Base-by-base conservation (phyloP, 2,888 invertebrate species). In the Cantharis nigra region DNA sequence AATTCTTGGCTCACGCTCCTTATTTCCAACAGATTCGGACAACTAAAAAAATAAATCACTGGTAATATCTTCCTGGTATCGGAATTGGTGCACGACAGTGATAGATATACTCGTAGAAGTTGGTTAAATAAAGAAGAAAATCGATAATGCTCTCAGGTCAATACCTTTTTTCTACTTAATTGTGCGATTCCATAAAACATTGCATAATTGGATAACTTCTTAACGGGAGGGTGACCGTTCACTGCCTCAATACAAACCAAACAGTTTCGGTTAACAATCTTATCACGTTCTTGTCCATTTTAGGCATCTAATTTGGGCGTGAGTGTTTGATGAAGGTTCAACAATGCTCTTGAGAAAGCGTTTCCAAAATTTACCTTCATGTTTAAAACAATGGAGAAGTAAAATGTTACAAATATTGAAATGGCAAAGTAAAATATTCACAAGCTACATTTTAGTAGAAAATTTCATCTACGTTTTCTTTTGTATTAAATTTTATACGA, bases 31-130 rank as follows among this genome's bases (percentile, higher is more conserved):
- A 74, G 70, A 70, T 70, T 69, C 78, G 71, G 76, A 69, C 71
- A 75, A 77, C 74, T 67, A 72, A 78, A 78, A 76, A 78, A 76
- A 78, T 78, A 76, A 78, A 76, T 76, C 76, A 78, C 69, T 70
- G 69, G 76, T 76, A 78, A 76, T 76, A 76, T 78, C 76, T 76
- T 74, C 67, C 26, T 63, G 67, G 75, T 78, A 76, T 78, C 76
- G 74, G 76, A 78, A 78, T 78, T 78, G 76, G 70, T 67, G 78
- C 71, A 20, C 33, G 71, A 33, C 76, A 76, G 76, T 74, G 72
- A 76, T 76, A 71, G 78, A 78, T 78, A 78, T 76, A 78, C 71
- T 72, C 16, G 49, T 73, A 71, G 67, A 71, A 75, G 72, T 78
- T 75, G 75, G 74, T 70, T 71, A 69, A 75, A 75, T 65, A 69